These are phyloP conservation scores for Drosophila subsilvestris DNA, from an alignment of 2,888 invertebrate species.

Conservation along the genomic window DNA sequence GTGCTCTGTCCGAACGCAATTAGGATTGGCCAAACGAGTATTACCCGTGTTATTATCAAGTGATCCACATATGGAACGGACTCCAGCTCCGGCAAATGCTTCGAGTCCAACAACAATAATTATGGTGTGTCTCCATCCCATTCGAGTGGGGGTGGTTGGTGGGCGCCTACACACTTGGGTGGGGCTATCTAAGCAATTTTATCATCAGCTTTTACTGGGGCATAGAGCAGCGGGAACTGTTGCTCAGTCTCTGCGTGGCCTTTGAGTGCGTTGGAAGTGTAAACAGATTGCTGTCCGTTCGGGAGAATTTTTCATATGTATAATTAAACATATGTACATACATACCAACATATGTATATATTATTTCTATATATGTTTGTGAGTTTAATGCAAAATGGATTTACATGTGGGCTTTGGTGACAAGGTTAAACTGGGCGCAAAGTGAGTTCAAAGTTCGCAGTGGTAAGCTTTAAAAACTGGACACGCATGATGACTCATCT, in stretches of 20 bases:
- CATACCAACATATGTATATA: not conserved
- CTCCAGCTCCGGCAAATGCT: not conserved
- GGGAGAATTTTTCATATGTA: conserved; percentile 12
- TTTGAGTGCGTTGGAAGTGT: conserved; percentile 60
- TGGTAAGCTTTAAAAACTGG: not conserved
- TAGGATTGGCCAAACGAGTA: conserved; percentile 24
- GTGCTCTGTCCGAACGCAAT: conserved; percentile 19
- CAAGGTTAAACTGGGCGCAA: conserved; percentile 36
- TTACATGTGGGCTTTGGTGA: conserved; percentile 34
- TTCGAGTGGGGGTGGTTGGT: not conserved
- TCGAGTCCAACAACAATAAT: conserved; percentile 24
- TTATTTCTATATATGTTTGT: not conserved
- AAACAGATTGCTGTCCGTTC: conserved; percentile 15
- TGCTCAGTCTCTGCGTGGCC: conserved; percentile 55
- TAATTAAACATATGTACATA: not conserved
- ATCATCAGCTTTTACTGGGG: conserved; percentile 24
- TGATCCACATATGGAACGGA: conserved; percentile 34
- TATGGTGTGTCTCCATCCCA: conserved; percentile 3
- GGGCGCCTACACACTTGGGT: not conserved
- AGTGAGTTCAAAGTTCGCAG: conserved; percentile 18
- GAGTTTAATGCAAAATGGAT: conserved; percentile 25
- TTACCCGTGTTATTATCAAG: conserved; percentile 20
- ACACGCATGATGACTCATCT: conserved; percentile 26
- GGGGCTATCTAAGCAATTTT: conserved; percentile 45
- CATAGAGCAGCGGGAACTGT: conserved; percentile 34